A percentile compares a stretch with the other conserved stretches of the same genome.
Evolutionary conservation across 2,888 invertebrate genomes (phyloP).

Genomic region (Phytoseiulus persimilis): DNA sequence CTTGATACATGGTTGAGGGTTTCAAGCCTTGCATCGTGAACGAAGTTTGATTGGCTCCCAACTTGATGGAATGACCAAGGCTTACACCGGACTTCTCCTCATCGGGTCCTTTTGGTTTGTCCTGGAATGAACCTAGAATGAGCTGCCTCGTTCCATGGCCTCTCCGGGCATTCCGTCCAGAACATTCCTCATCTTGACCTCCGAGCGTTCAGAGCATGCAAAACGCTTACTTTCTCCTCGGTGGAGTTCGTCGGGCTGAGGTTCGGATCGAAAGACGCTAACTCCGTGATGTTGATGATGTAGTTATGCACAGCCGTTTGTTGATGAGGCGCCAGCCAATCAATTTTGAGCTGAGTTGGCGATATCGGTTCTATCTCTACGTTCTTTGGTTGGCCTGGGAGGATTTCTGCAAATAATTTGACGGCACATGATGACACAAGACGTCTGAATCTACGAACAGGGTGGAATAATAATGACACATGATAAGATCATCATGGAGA

Average conservation of each 20-base stretch:
- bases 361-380: conserved; percentile 65
- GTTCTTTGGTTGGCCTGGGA: conserved; percentile 63
- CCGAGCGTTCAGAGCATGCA: not conserved
- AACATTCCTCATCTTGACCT: no score
- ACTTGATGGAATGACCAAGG: conserved; percentile 32
- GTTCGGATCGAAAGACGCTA: conserved; percentile 44
- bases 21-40: conserved; percentile 58
- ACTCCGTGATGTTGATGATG: conserved; percentile 58
- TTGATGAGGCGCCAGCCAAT: conserved; percentile 64
- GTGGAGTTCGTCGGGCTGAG: not conserved
- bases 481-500: not conserved
- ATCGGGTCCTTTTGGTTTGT: conserved; percentile 37
- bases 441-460: no score
- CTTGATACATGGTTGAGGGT: conserved; percentile 74
- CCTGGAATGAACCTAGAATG: not conserved
- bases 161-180: not conserved
- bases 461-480: no score
- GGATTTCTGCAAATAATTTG: conserved; percentile 56
- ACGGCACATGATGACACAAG: not conserved
- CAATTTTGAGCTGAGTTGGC: conserved; percentile 63
- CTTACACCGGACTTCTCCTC: conserved; percentile 24
- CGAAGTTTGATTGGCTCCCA: conserved; percentile 41
- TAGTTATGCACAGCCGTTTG: conserved; percentile 53
- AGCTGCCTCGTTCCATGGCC: not conserved
- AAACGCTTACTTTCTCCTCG: not conserved